Percentiles rank a stretch among this genome's conserved stretches.
Conservation (phyloP, 1,140 invertebrate species). For the Aplysia californica region DNA sequence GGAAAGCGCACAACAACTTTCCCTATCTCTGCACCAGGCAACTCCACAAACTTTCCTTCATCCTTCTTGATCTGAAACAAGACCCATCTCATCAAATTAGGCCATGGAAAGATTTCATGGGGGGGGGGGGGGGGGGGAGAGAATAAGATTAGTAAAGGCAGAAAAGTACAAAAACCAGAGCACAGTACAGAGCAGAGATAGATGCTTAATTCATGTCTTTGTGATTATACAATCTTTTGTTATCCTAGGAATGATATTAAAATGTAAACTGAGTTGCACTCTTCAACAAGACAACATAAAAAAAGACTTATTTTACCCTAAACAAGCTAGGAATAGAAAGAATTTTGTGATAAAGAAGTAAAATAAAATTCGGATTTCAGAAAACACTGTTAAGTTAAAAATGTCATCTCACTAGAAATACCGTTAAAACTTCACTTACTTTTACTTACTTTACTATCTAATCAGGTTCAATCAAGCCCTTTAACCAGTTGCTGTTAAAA, state of each 20-base stretch:
- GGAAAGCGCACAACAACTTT: conserved; percentile 96
- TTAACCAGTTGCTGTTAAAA: too few species aligned
- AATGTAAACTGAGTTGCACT: neutral
- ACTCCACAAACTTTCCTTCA: conserved; percentile 96
- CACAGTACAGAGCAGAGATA: neutral
- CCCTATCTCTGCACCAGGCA: conserved; percentile 95
- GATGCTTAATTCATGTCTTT: neutral
- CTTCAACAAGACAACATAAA: neutral
- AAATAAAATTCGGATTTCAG: too few species aligned
- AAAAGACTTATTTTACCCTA: neutral
- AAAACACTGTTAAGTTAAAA: neutral
- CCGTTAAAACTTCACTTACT: neutral
- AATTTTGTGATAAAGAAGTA: neutral
- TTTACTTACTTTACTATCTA: too few species aligned
- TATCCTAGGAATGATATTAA: too few species aligned
- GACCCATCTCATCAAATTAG: neutral
- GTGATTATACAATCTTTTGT: too few species aligned
- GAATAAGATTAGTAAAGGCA: too few species aligned
- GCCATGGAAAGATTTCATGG: neutral
- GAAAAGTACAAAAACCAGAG: neutral
- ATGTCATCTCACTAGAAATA: neutral
- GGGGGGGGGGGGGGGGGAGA: too few species aligned
- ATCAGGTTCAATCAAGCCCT: neutral
- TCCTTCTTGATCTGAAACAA: conserved; percentile 68
- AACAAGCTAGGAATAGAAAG: neutral